Conservation (phyloP, 2,113 vertebrate species). For the Cebidichthys violaceus region DNA sequence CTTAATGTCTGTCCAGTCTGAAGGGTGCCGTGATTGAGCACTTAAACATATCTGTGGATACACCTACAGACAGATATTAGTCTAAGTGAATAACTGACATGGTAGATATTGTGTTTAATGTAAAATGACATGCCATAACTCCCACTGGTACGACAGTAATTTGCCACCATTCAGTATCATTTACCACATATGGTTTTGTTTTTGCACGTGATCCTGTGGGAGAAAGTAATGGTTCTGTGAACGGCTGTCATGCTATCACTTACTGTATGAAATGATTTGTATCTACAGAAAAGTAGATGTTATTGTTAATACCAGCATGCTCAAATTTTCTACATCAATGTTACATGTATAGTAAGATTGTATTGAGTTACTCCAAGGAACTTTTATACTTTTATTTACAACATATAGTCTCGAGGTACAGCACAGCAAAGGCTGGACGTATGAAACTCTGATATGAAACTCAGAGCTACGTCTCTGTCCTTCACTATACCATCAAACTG, state of each 20-base stretch:
- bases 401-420: constrained; percentile 20
- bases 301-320: not conserved
- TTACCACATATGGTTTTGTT: constrained; percentile 31
- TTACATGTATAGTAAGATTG: not conserved
- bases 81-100: constrained; percentile 22
- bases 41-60: constrained; percentile 3
- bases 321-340: not conserved
- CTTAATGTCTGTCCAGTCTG: not conserved
- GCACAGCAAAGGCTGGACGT: not conserved
- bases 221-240: constrained; percentile 13
- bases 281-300: not conserved
- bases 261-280: not conserved
- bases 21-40: not conserved
- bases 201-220: constrained; percentile 17
- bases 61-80: constrained; percentile 25
- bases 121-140: constrained; percentile 23
- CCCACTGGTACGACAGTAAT: constrained; percentile 24
- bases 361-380: not conserved
- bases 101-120: constrained; percentile 30
- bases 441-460: constrained; percentile 30
- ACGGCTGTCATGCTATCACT: not conserved
- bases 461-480: constrained; percentile 7
- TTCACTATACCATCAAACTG: not conserved
- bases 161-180: constrained; percentile 27
- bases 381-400: not conserved